Percentiles rank a stretch among this genome's conserved stretches.
Evolutionary conservation across 1,140 invertebrate genomes (phyloP).

Genomic region (Plutomurus gul): DNA sequence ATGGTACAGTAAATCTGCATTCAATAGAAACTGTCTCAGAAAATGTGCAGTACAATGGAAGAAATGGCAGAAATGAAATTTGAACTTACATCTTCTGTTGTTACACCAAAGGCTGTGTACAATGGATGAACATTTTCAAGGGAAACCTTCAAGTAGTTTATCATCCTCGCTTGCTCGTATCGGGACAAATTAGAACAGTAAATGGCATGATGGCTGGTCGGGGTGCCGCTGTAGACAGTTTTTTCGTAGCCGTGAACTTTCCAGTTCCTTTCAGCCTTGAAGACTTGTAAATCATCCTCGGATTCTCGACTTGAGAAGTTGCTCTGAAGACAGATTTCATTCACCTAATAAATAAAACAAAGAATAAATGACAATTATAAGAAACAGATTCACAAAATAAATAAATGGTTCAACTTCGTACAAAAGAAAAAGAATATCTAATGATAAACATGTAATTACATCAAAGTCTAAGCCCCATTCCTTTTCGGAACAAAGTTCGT

Average conservation of each 20-base stretch:
- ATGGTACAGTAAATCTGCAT: background rate
- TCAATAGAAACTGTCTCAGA: background rate
- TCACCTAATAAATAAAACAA: background rate
- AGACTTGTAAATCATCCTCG: background rate
- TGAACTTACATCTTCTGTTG: background rate
- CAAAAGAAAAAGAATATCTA: background rate
- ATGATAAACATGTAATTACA: background rate
- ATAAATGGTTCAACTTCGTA: background rate
- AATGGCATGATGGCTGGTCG: background rate
- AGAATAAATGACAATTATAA: background rate
- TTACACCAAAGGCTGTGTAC: background rate
- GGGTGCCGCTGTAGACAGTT: background rate
- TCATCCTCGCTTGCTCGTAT: background rate
- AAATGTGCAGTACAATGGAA: background rate
- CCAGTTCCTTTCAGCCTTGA: background rate
- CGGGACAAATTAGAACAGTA: conserved; percentile 7
- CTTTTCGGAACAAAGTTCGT: background rate
- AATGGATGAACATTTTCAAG: background rate
- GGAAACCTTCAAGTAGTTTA: background rate
- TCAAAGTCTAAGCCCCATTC: background rate
- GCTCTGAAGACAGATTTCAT: background rate
- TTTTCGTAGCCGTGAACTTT: background rate
- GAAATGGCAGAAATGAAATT: background rate
- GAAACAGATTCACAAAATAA: too few relatives aligned
- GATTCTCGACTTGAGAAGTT: background rate